Evolutionary conservation across 2,113 vertebrate genomes (phyloP).

Genomic region (Urocitellus parryii): DNA sequence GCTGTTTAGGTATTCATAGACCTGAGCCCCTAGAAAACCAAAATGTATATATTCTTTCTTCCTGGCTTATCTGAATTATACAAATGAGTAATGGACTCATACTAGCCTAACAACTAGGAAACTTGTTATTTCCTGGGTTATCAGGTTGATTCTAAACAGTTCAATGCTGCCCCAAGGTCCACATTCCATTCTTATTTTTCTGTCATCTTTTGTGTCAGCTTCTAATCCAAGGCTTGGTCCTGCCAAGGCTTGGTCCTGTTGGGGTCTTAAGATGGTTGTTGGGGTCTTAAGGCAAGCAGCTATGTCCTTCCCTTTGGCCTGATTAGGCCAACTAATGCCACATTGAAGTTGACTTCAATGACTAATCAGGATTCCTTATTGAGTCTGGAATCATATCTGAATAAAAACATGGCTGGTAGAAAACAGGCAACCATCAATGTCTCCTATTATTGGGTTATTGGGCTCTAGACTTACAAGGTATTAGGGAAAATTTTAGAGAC

Average conservation of each 20-base stretch:
- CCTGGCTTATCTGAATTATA: neutral
- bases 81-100: neutral
- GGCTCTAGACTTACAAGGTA: neutral
- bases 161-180: neutral
- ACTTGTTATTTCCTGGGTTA: neutral
- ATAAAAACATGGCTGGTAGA: neutral
- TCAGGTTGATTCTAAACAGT: neutral
- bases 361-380: neutral
- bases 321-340: neutral
- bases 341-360: neutral
- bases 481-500: conserved; percentile 15
- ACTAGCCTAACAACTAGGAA: conserved; percentile 2
- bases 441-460: neutral
- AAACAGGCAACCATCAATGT: neutral
- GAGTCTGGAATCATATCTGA: neutral
- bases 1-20: neutral
- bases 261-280: neutral
- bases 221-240: neutral
- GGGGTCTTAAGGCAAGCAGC: neutral
- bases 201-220: neutral
- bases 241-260: neutral
- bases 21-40: neutral
- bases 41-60: neutral
- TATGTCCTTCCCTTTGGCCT: neutral
- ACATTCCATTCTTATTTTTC: neutral